These are phyloP conservation scores for Cyprinodon diabolis DNA, from an alignment of 2,797 vertebrate species.

Conservation along the genomic window DNA sequence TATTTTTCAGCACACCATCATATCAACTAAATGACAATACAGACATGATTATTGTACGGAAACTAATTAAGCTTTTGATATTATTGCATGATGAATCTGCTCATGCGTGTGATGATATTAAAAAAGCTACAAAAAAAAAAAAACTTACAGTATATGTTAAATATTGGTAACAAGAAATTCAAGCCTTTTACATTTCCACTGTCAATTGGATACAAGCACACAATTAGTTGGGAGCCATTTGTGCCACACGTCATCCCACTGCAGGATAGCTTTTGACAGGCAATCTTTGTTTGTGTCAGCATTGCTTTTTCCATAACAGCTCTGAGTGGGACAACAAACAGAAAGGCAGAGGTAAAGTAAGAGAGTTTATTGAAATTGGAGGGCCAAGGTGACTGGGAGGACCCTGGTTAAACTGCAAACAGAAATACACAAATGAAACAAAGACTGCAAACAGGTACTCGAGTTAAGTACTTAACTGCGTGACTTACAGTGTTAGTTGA, in stretches of 20 bases:
- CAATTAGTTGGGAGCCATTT: not conserved
- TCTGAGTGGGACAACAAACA: too few relatives aligned
- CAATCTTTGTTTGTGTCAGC: not conserved
- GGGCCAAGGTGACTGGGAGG: too few relatives aligned
- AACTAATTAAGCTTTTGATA: conserved; percentile 23
- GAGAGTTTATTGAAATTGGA: too few relatives aligned
- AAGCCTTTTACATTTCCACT: not conserved
- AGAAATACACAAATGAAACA: too few relatives aligned
- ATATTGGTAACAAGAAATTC: not conserved
- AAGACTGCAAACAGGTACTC: too few relatives aligned
- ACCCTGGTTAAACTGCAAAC: too few relatives aligned
- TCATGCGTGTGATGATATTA: conserved; percentile 1
- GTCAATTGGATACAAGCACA: not conserved
- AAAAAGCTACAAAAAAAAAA: not conserved
- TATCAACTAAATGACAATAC: conserved; percentile 21
- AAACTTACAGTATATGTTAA: not conserved
- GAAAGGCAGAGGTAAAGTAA: too few relatives aligned
- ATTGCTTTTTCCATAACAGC: too few relatives aligned
- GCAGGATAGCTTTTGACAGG: not conserved
- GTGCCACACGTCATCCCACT: not conserved
- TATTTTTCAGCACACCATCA: conserved; percentile 1
- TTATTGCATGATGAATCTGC: conserved; percentile 12
- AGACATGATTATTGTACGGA: conserved; percentile 14
- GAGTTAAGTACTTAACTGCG: too few relatives aligned
- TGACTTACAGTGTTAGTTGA: too few relatives aligned